phyloP scores from a whole-genome alignment of 2,113 vertebrate genomes.

The Desmodus rotundus region DNA sequence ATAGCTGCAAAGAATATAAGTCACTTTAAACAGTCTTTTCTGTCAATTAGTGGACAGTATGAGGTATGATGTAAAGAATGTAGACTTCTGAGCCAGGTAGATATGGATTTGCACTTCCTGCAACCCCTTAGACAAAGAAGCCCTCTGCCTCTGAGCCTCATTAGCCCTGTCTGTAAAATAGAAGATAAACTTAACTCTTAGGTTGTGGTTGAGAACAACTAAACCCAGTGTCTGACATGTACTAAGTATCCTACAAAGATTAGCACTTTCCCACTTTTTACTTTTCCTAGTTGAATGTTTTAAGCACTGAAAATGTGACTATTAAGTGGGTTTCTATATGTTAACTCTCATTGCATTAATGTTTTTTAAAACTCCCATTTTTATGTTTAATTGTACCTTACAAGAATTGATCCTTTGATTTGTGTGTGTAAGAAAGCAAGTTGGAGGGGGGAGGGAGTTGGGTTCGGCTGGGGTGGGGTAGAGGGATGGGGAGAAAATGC shows the following conservation, averaged over 20 bases:
- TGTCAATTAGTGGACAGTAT: background rate
- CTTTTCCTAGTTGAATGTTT: background rate
- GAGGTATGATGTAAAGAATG: background rate
- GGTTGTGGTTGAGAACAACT: background rate
- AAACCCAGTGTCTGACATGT: background rate
- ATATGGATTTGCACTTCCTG: background rate
- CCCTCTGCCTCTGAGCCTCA: background rate
- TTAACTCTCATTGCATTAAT: background rate
- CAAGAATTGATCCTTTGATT: background rate
- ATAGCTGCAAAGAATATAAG: constrained; percentile 1
- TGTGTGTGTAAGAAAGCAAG: background rate
- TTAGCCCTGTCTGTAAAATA: background rate
- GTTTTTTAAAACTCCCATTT: background rate
- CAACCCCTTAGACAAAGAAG: background rate
- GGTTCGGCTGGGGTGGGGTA: too few relatives aligned
- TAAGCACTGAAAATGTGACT: background rate
- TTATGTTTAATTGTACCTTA: background rate
- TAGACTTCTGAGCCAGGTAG: background rate
- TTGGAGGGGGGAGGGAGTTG: too few relatives aligned
- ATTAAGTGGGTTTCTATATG: background rate
- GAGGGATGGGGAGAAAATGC: too few relatives aligned
- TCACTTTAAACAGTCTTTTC: background rate
- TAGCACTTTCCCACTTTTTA: background rate
- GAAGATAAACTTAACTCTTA: background rate
- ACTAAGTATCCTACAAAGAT: background rate